Percentiles rank a stretch among this genome's conserved stretches.
Evolutionary conservation across 2,113 vertebrate genomes (phyloP).

Genomic region (Campylomormyrus tamandua): DNA sequence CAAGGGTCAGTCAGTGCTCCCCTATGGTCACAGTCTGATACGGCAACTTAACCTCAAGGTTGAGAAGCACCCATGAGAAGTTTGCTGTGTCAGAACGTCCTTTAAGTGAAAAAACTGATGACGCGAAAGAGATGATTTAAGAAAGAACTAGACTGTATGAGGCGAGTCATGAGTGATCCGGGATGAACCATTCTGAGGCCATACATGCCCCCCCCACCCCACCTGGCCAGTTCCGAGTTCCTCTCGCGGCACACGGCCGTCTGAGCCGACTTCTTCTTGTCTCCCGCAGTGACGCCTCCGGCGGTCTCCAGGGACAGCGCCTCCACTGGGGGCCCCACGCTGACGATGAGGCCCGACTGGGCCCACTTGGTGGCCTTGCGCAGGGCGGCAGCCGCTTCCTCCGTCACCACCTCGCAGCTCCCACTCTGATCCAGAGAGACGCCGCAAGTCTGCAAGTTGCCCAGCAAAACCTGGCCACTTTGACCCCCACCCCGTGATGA

Average conservation of each 20-base stretch:
- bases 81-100: not conserved
- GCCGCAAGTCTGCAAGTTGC: not conserved
- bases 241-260: conserved; percentile 89
- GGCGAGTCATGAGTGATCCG: not conserved
- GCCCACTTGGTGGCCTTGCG: conserved; percentile 97
- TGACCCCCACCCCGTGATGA: not conserved
- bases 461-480: not conserved
- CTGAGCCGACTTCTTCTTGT: conserved; percentile 94
- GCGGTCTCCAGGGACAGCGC: conserved; percentile 66
- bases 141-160: not conserved
- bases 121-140: not conserved
- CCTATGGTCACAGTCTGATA: not conserved
- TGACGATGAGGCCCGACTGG: conserved; percentile 93
- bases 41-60: not conserved
- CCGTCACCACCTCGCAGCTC: conserved; percentile 91
- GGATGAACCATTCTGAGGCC: not conserved
- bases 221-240: conserved; percentile 92
- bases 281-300: conserved; percentile 77
- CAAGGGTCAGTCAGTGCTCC: not conserved
- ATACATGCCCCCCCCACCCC: not conserved
- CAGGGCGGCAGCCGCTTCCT: conserved; percentile 84
- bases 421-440: conserved; percentile 64
- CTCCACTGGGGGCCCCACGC: conserved; percentile 86
- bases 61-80: not conserved
- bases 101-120: not conserved